These are phyloP conservation scores for Spinus olivaceus DNA, from an alignment of 2,797 vertebrate species.

Conservation along the genomic window DNA sequence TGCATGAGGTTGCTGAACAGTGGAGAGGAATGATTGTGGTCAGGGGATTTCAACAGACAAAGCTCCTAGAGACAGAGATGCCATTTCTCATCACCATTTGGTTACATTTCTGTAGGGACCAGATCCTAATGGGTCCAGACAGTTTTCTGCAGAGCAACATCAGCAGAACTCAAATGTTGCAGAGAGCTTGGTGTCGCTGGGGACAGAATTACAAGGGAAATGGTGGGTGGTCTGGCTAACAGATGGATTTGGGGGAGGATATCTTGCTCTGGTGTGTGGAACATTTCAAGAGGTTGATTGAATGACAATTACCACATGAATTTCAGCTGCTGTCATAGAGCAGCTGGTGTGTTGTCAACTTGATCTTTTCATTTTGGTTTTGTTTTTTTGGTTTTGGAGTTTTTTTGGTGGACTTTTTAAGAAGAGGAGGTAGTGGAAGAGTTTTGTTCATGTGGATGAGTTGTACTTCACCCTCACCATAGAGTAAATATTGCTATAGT, in stretches of 20 bases:
- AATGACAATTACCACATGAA: constrained; percentile 29
- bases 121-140: not conserved
- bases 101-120: not conserved
- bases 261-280: constrained; percentile 33
- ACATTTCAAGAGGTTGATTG: constrained; percentile 30
- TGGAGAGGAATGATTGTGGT: not conserved
- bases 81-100: not conserved
- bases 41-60: not conserved
- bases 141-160: not conserved
- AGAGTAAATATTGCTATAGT: not conserved
- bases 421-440: not conserved
- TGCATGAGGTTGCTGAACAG: not conserved
- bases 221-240: constrained; percentile 14
- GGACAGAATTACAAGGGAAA: constrained; percentile 9
- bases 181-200: not conserved
- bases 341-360: constrained; percentile 40
- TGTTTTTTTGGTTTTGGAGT: not conserved
- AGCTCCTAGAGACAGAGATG: not conserved
- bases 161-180: not conserved
- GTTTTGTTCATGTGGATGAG: not conserved
- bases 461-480: not conserved
- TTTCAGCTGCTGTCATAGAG: constrained; percentile 44
- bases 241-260: constrained; percentile 45
- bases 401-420: not conserved
- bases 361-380: not conserved